Percentiles rank a stretch among this genome's conserved stretches.
These are phyloP conservation scores for Bergia sp. DNA, from an alignment of 92 coral and sea anemone genomes.

Conservation along the genomic window DNA sequence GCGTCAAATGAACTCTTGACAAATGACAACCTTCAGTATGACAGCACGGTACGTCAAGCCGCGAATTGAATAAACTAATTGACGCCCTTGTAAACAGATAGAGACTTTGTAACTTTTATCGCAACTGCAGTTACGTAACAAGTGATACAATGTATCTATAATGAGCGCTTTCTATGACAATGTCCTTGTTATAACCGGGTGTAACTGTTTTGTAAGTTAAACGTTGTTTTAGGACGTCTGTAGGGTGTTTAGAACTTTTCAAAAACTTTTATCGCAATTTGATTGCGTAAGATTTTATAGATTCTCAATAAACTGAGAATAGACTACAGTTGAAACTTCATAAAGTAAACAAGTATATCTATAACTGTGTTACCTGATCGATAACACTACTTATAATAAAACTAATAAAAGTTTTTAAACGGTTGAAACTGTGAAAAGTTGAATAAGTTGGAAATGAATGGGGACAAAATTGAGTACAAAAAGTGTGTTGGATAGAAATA, in stretches of 20 bases:
- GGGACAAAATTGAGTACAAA: no score
- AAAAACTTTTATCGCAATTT: background rate
- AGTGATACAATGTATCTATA: background rate
- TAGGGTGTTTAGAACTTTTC: constrained; percentile 7
- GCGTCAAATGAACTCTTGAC: background rate
- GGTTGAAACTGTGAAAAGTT: no score
- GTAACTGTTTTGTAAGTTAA: background rate
- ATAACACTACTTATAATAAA: background rate
- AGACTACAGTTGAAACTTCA: background rate
- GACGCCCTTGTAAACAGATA: background rate
- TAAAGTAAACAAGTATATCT: background rate
- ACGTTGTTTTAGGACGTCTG: constrained; percentile 8
- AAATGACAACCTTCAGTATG: background rate
- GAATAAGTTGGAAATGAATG: no score
- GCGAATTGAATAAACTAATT: background rate
- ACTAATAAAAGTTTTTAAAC: no score
- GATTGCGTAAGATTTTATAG: background rate
- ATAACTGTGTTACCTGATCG: background rate
- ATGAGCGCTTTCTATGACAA: background rate
- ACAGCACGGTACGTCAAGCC: background rate
- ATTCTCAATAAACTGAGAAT: background rate
- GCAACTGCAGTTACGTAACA: background rate
- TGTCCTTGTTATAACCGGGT: background rate
- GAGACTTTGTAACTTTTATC: background rate
- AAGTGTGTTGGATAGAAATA: no score